These are phyloP conservation scores for Lonchura striata DNA, from an alignment of 2,113 vertebrate genomes.

Conservation along the genomic window DNA sequence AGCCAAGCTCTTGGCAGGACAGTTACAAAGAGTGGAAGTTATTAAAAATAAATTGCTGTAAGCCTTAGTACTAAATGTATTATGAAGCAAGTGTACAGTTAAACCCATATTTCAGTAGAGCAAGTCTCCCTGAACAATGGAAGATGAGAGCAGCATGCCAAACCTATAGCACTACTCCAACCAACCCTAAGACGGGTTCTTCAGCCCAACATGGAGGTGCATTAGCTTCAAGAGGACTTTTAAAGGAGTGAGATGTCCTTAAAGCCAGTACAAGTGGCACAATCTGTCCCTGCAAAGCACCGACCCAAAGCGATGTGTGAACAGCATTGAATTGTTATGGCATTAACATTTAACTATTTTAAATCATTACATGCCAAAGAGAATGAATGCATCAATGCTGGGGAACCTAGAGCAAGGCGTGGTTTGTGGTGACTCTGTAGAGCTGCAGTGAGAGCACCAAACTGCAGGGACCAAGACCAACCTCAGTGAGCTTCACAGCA, in stretches of 20 bases:
- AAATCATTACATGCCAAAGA: background rate
- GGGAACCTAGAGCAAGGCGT: background rate
- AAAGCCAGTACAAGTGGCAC: fast-evolving
- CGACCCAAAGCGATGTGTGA: background rate
- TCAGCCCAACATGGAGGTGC: background rate
- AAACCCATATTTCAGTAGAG: background rate
- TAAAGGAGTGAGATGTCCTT: background rate
- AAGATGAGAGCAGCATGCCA: background rate
- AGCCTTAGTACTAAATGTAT: background rate
- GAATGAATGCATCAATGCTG: background rate
- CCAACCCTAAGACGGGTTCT: background rate
- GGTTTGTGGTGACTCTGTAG: background rate
- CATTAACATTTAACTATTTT: background rate
- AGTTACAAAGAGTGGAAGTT: background rate
- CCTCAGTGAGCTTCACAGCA: background rate
- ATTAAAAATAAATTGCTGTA: background rate
- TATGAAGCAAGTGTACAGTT: background rate
- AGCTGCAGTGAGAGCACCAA: background rate
- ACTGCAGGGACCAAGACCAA: background rate
- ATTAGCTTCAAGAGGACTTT: background rate
- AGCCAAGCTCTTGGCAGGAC: background rate
- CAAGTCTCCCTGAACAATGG: background rate
- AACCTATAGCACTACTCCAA: background rate
- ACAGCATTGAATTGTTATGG: background rate
- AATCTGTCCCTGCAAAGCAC: background rate